Evolutionary conservation across 2,888 invertebrate species (phyloP).

Genomic region (Tenthredo mesomela): DNA sequence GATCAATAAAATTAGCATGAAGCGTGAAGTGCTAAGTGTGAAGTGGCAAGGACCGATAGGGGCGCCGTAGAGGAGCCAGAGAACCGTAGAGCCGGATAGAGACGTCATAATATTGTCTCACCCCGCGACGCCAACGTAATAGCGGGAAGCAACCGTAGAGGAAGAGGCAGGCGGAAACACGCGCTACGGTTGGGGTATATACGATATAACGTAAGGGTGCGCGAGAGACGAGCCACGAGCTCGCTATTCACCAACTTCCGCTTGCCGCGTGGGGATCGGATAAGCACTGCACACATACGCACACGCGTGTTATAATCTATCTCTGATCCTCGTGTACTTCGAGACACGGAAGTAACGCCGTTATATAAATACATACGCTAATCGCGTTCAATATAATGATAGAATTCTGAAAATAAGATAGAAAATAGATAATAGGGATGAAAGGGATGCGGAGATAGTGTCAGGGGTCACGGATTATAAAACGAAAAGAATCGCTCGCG

Average conservation of each 20-base stretch:
- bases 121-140: slow-evolving; percentile 65
- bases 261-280: slow-evolving; percentile 37
- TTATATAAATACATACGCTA: background rate
- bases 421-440: background rate
- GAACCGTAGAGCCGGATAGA: slow-evolving; percentile 63
- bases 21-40: slow-evolving; percentile 63
- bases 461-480: slow-evolving; percentile 27
- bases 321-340: background rate
- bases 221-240: slow-evolving; percentile 38
- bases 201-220: background rate
- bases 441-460: no score
- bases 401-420: background rate
- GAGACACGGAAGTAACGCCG: background rate
- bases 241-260: slow-evolving; percentile 50
- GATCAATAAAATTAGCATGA: slow-evolving; percentile 72
- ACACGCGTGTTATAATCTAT: background rate
- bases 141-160: slow-evolving; percentile 55
- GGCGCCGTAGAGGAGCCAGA: slow-evolving; percentile 57
- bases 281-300: slow-evolving; percentile 2
- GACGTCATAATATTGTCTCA: slow-evolving; percentile 74
- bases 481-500: background rate
- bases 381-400: background rate
- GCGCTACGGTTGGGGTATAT: slow-evolving; percentile 15
- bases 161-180: slow-evolving; percentile 49
- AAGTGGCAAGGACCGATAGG: slow-evolving; percentile 55